Evolutionary conservation across 2,113 vertebrate genomes (phyloP).

Genomic region (Eretmochelys imbricata): DNA sequence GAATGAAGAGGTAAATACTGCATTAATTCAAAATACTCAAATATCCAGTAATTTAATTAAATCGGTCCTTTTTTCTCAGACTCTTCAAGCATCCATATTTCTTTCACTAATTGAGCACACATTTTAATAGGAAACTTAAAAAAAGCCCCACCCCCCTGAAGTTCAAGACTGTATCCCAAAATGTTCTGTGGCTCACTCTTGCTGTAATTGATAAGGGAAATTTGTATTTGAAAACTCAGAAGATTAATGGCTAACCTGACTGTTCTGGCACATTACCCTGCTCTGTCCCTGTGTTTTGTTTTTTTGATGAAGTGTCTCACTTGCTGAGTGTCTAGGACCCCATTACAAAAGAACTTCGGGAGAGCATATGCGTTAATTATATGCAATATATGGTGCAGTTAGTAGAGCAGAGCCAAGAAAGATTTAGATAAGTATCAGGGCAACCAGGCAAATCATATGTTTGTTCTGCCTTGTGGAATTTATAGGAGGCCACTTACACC

Average conservation of each 20-base stretch:
- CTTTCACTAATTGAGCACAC: background rate
- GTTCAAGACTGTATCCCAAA: background rate
- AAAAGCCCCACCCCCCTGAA: background rate
- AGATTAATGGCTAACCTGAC: background rate
- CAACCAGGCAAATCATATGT: background rate
- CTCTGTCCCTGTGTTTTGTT: background rate
- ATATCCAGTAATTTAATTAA: background rate
- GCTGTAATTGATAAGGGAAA: background rate
- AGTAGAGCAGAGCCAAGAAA: background rate
- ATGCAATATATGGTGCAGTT: background rate
- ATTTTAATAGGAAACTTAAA: background rate
- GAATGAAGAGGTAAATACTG: slow-evolving; percentile 80
- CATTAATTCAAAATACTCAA: background rate
- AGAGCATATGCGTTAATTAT: background rate
- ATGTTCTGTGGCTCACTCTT: background rate
- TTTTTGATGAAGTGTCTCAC: background rate
- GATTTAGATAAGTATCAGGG: slow-evolving; percentile 2
- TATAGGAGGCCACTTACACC: background rate
- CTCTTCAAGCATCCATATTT: background rate
- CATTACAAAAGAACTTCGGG: background rate
- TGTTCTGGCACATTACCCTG: background rate
- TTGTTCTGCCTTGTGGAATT: background rate
- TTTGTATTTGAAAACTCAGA: background rate
- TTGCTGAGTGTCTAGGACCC: background rate
- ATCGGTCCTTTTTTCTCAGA: background rate